phyloP scores from a whole-genome alignment of 1,140 invertebrate species.

The Meteorus sp. region DNA sequence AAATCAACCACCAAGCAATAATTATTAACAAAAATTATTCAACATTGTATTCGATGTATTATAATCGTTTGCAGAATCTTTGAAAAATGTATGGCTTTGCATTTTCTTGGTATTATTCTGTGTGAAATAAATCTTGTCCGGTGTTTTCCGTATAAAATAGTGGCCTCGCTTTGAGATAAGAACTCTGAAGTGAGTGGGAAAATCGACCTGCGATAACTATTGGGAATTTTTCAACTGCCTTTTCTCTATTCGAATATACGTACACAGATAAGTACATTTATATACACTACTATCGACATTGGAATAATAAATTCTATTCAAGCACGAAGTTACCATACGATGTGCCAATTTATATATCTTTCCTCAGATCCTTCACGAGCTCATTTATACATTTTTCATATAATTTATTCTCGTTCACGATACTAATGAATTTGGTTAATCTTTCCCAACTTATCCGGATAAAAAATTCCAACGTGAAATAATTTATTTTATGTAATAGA shows the following conservation, averaged over 20 bases:
- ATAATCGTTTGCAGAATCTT: background rate
- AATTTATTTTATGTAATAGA: too few relatives aligned
- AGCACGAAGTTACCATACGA: too few relatives aligned
- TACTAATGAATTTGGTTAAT: too few relatives aligned
- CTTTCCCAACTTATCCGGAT: too few relatives aligned
- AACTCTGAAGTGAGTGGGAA: background rate
- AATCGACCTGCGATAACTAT: conserved; percentile 3
- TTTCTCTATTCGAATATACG: background rate
- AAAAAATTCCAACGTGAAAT: too few relatives aligned
- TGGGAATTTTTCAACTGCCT: background rate
- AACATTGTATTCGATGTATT: background rate
- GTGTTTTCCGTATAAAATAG: background rate
- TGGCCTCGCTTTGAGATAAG: background rate
- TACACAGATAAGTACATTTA: too few relatives aligned
- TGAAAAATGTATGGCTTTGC: background rate
- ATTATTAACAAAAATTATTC: background rate
- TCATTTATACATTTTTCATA: too few relatives aligned
- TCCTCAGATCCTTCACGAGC: too few relatives aligned
- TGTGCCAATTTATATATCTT: too few relatives aligned
- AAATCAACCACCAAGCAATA: background rate
- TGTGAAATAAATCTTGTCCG: background rate
- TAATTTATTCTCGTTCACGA: too few relatives aligned
- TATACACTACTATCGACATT: conserved; percentile 4
- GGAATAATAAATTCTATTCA: conserved; percentile 2
- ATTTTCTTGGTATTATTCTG: background rate